Base-by-base conservation (phyloP, 2,888 invertebrate species). In the Tetrapedia diversipes region DNA sequence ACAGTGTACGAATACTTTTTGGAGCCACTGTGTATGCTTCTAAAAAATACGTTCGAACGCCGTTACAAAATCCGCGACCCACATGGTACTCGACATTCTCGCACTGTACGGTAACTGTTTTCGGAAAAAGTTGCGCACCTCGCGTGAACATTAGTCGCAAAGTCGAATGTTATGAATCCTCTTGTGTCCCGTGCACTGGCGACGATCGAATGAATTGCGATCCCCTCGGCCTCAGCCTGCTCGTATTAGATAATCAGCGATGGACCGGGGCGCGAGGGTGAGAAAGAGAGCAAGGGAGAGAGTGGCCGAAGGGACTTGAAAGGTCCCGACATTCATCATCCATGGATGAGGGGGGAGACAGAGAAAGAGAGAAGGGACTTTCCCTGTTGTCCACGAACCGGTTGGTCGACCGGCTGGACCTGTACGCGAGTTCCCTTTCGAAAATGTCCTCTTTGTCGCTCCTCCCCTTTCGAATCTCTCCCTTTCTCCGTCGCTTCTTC, bases 161-260 rank as follows among this genome's bases (percentile, higher is more conserved):
- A n/a, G n/a, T n/a, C n/a, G n/a, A n/a, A n/a, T n/a, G n/a, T n/a
- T n/a, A n/a, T n/a, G 7, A 32, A 51, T 59, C 72, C 43, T 59
- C n/a, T 37, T 47, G 51, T 53, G 61, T 43, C 51, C 22, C 39
- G 53, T 24, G 57, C 32, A 63, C 64, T 34, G 64, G 29, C 69
- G 59, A 56, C 69, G 77, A 76, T 69, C 77, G 60, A 47, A 43
- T 59, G 69, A 69, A 76, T 69, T 39, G 77, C 19, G 57, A 63
- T 45, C 59, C 76, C 76, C 68, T 29, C 27, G 54, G 59, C 45
- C 56, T 56, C 61, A 73, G 45, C 49, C 49, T 41, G 59, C 61
- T 83, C 81, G 85, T 86, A 89, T 89, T 89, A 89, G 89, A 88
- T 89, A 89, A 89, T 89, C 89, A 87, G 85, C 86, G 83, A 82